Evolutionary conservation across 1,140 invertebrate genomes (phyloP), one percentile per base, ranked within the genome.

Genomic region (Bradysia coprophila): DNA sequence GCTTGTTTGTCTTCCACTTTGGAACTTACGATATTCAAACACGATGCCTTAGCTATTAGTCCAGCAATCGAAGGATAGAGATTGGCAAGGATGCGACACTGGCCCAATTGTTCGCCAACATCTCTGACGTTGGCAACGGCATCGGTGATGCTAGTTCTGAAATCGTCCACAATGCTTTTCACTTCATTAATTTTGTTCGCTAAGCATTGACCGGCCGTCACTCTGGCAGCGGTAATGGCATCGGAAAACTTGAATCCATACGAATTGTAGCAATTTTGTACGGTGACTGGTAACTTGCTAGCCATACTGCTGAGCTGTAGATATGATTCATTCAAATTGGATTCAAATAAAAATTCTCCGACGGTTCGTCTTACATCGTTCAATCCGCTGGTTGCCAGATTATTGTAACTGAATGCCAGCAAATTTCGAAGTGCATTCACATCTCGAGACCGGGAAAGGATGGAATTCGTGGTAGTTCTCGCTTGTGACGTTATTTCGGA

Each of bases 311-410:
- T n/a, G n/a, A n/a, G n/a, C n/a, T n/a, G n/a, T n/a, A n/a, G n/a
- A n/a, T n/a, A n/a, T n/a, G n/a, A n/a, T n/a, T n/a, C n/a, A n/a
- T n/a, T n/a, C n/a, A n/a, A n/a, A n/a, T n/a, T n/a, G n/a, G n/a
- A n/a, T n/a, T n/a, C n/a, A n/a, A n/a, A n/a, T n/a, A n/a, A n/a
- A n/a, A n/a, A n/a, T n/a, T n/a, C n/a, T n/a, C n/a, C n/a, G n/a
- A n/a, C n/a, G n/a, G n/a, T n/a, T n/a, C n/a, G n/a, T n/a, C 18
- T 34, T 34, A 34, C 32, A 34, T 34, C 32, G 32, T 34, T 34
- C n/a, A 34, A 16, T 34, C 32, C 32, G n/a, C 18, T 34, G 4
- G 32, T 3, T 4, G 32, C 32, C 11, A 34, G 18, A 15, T 5
- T 16, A 34, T 3, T 34, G n/a, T 13, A 13, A 34, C 13, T 11